Evolutionary conservation across 2,888 invertebrate genomes (phyloP).

Genomic region (Eupithecia inturbata): DNA sequence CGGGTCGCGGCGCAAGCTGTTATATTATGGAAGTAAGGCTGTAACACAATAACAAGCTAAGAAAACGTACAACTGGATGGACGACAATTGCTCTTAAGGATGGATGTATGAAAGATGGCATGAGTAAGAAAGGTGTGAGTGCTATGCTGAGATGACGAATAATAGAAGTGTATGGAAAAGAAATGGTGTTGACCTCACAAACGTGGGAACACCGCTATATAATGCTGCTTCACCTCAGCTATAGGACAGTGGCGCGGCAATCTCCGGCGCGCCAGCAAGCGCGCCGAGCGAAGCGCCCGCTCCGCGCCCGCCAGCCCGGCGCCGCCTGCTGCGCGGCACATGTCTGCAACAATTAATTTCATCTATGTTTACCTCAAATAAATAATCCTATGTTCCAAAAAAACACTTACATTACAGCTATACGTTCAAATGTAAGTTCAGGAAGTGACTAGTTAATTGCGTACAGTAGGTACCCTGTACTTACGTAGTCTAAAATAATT

Average conservation of each 20-base stretch:
- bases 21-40: too few relatives aligned
- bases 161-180: background rate
- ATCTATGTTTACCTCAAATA: too few relatives aligned
- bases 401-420: too few relatives aligned
- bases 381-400: too few relatives aligned
- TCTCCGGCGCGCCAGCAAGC: slow-evolving; percentile 86
- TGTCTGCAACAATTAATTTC: slow-evolving; percentile 70
- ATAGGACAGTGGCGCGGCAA: slow-evolving; percentile 88
- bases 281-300: slow-evolving; percentile 85
- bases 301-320: slow-evolving; percentile 86
- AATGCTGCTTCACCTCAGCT: slow-evolving; percentile 69
- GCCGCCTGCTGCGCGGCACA: slow-evolving; percentile 85
- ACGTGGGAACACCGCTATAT: background rate
- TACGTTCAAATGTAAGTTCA: too few relatives aligned
- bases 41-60: too few relatives aligned
- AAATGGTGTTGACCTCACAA: background rate
- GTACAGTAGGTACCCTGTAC: too few relatives aligned
- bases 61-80: too few relatives aligned
- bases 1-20: too few relatives aligned
- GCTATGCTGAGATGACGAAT: background rate
- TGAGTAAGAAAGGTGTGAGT: background rate
- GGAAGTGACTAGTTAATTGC: too few relatives aligned
- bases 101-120: background rate
- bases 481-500: too few relatives aligned
- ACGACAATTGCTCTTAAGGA: background rate